Percentiles rank a stretch among this genome's conserved stretches.
Conservation (phyloP, 2,797 vertebrate genomes). For the Paguma larvata region DNA sequence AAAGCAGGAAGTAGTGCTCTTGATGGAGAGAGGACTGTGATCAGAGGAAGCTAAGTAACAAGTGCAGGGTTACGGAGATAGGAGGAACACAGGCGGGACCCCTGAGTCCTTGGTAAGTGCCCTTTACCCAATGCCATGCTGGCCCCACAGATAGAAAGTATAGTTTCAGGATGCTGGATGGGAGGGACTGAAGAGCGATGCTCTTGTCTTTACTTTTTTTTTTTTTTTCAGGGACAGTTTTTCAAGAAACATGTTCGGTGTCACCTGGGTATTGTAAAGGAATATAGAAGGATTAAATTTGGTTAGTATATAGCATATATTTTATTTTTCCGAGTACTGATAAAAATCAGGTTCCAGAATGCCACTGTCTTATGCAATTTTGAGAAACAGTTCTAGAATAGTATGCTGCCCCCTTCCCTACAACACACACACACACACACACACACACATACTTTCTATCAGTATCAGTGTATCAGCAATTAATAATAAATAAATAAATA, state of each 20-base stretch:
- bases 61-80: neutral
- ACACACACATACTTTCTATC: neutral
- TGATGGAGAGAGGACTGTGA: neutral
- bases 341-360: neutral
- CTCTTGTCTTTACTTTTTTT: neutral
- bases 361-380: neutral
- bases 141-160: neutral
- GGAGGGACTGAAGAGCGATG: neutral
- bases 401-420: neutral
- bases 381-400: slow-evolving; percentile 39
- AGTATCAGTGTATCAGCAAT: neutral
- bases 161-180: neutral
- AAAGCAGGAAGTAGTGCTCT: neutral
- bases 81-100: neutral
- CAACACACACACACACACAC: neutral
- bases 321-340: slow-evolving; percentile 55
- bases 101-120: neutral
- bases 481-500: neutral
- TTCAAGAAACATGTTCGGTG: neutral
- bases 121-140: neutral
- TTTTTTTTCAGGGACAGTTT: neutral
- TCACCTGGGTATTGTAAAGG: neutral
- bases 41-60: neutral
- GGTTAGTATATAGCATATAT: neutral
- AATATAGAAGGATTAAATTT: slow-evolving; percentile 18